A percentile compares a stretch with the other conserved stretches of the same genome.
These are phyloP conservation scores for Trachelus troglodyta DNA, from an alignment of 2,888 invertebrate genomes.

Conservation along the genomic window DNA sequence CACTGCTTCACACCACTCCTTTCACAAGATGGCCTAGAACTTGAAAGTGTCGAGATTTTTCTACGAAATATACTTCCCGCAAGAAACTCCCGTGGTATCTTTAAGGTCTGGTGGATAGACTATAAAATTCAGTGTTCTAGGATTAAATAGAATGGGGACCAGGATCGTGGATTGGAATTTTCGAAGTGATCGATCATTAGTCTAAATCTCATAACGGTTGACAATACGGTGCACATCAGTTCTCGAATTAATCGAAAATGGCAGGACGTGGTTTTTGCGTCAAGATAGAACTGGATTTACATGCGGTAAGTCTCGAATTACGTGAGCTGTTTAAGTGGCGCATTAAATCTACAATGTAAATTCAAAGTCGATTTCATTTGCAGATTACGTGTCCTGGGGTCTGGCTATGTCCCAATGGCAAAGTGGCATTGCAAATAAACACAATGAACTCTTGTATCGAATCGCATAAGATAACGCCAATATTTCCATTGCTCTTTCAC, in stretches of 20 bases:
- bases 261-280: constrained; percentile 59
- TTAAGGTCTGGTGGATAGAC: not conserved
- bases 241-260: constrained; percentile 38
- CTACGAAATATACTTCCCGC: not conserved
- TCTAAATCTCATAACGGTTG: constrained; percentile 10
- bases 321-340: not conserved
- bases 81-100: not conserved
- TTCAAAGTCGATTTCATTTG: constrained; percentile 27
- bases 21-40: constrained; percentile 29
- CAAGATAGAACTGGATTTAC: constrained; percentile 56
- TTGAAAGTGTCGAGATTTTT: constrained; percentile 10
- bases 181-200: constrained; percentile 8
- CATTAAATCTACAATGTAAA: not conserved
- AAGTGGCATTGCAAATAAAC: constrained; percentile 76
- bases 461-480: constrained; percentile 74
- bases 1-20: not conserved
- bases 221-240: not conserved
- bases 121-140: constrained; percentile 9
- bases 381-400: constrained; percentile 88
- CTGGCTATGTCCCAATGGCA: constrained; percentile 85
- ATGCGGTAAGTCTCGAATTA: constrained; percentile 51
- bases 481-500: constrained; percentile 78
- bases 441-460: constrained; percentile 77
- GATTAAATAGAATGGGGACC: constrained; percentile 11
- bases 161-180: constrained; percentile 1